phyloP scores from a whole-genome alignment of 2,113 vertebrate genomes.

The Uria aalge region DNA sequence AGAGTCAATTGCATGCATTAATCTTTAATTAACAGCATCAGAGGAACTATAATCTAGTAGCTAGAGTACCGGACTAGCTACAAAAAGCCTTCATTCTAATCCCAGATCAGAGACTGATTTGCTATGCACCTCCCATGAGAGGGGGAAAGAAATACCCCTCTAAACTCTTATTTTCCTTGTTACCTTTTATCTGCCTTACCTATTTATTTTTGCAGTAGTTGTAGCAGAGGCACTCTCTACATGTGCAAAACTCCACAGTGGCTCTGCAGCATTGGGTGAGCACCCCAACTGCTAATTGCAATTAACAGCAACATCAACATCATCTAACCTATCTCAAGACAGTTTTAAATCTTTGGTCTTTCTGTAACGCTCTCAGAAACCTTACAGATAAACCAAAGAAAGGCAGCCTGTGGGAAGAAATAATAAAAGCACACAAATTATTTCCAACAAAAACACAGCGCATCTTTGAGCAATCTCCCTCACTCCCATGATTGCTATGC shows the following conservation, averaged over 20 bases:
- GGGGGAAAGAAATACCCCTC: background rate
- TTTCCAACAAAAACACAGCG: background rate
- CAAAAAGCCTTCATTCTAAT: background rate
- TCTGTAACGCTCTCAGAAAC: background rate
- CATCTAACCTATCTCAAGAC: background rate
- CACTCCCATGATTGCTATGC: background rate
- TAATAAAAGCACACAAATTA: background rate
- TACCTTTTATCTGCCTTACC: background rate
- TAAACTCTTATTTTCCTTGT: background rate
- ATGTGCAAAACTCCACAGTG: background rate
- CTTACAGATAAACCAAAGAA: background rate
- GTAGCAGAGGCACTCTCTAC: background rate
- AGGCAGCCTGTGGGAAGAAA: background rate
- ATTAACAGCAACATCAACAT: background rate
- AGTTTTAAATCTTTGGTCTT: background rate
- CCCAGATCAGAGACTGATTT: background rate
- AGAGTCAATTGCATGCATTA: background rate
- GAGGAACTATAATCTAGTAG: background rate
- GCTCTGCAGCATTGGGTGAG: background rate
- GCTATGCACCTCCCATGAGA: background rate
- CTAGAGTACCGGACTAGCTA: background rate
- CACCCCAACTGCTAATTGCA: background rate
- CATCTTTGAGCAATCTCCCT: background rate
- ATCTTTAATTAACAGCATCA: constrained; percentile 4
- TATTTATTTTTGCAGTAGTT: background rate